A percentile compares a stretch with the other conserved stretches of the same genome.
These are phyloP conservation scores for Gerris buenoi DNA, from an alignment of 1,140 invertebrate species.

Conservation along the genomic window DNA sequence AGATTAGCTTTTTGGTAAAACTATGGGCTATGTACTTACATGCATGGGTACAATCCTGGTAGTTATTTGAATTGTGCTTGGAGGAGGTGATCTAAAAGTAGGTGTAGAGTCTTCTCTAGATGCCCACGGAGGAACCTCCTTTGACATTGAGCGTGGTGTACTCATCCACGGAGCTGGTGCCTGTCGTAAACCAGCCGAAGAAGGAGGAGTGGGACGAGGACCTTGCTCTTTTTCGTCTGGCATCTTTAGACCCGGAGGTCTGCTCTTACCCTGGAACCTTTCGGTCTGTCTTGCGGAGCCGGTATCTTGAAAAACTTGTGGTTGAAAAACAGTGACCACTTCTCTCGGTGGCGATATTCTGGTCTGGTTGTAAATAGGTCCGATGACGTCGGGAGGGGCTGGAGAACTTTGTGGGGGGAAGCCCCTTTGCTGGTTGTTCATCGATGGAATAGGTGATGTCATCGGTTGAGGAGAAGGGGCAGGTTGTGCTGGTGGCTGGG, in stretches of 20 bases:
- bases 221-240: neutral
- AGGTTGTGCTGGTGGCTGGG: neutral
- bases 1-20: too few species aligned
- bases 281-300: neutral
- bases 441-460: neutral
- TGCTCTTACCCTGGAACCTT: neutral
- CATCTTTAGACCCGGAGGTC: neutral
- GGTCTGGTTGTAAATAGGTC: slow-evolving; percentile 14
- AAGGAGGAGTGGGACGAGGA: slow-evolving; percentile 1
- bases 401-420: neutral
- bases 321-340: slow-evolving; percentile 15
- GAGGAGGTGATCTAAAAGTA: slow-evolving; percentile 33
- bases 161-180: slow-evolving; percentile 44
- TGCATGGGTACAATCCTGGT: too few species aligned
- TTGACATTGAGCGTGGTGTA: slow-evolving; percentile 29
- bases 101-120: slow-evolving; percentile 22
- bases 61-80: neutral
- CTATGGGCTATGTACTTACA: too few species aligned
- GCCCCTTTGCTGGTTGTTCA: neutral
- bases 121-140: slow-evolving; percentile 34
- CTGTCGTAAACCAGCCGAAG: slow-evolving; percentile 30
- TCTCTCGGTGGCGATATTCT: slow-evolving; percentile 17
- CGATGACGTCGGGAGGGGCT: neutral
- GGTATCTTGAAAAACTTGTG: slow-evolving; percentile 3
- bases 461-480: neutral